Evolutionary conservation across 2,113 vertebrate species (phyloP).

Genomic region (Atlantisia rogersi): DNA sequence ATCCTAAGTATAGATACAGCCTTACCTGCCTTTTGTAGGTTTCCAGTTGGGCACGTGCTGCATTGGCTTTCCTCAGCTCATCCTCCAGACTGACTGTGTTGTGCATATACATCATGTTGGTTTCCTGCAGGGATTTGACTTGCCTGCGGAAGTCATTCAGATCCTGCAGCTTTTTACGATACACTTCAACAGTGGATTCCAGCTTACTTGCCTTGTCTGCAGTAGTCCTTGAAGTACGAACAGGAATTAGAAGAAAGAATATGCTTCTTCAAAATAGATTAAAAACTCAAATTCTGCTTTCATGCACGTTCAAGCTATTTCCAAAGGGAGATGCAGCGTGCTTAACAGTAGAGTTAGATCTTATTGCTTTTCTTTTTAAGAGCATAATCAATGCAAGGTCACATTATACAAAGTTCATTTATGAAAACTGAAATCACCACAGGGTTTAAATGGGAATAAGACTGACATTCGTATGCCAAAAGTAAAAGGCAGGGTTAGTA

Average conservation of each 20-base stretch:
- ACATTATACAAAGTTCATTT: neutral
- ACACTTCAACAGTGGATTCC: constrained; percentile 91
- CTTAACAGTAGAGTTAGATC: neutral
- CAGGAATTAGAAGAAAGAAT: neutral
- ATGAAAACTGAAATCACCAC: neutral
- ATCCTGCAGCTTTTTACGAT: constrained; percentile 95
- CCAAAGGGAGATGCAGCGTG: neutral
- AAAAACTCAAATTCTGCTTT: neutral
- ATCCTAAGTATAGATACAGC: neutral
- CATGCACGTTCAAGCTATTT: neutral
- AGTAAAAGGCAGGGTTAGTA: neutral
- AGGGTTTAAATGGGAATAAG: neutral
- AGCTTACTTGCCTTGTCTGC: constrained; percentile 91
- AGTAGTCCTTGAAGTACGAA: constrained; percentile 41
- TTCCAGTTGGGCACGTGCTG: constrained; percentile 91
- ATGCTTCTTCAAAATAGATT: neutral
- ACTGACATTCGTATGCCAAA: neutral
- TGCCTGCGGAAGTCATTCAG: constrained; percentile 92
- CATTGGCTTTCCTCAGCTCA: constrained; percentile 94
- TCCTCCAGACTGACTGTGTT: constrained; percentile 96
- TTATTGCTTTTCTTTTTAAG: neutral
- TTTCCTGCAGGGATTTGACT: constrained; percentile 93
- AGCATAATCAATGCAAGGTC: neutral
- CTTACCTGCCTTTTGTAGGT: constrained; percentile 93
- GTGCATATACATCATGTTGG: constrained; percentile 97